phyloP scores from a whole-genome alignment of 2,888 invertebrate species.

The Ornithoptera priamus region DNA sequence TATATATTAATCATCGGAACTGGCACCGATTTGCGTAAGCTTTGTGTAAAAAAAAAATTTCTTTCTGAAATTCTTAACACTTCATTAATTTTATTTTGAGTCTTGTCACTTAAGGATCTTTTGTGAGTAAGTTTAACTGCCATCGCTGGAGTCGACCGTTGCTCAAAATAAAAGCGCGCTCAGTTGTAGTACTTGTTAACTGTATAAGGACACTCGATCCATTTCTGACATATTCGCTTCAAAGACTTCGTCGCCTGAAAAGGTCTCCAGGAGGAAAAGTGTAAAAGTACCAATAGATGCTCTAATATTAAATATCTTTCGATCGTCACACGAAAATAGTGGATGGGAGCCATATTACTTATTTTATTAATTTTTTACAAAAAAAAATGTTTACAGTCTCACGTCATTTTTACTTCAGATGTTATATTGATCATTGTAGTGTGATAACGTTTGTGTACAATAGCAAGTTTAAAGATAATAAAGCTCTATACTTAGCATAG shows the following conservation, averaged over 20 bases:
- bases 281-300: conserved; percentile 11
- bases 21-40: conserved; percentile 6
- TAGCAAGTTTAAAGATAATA: conserved; percentile 13
- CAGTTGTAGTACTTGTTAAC: conserved; percentile 20
- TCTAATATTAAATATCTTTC: conserved; percentile 15
- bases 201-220: conserved; percentile 13
- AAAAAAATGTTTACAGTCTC: conserved; percentile 20
- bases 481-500: conserved; percentile 1
- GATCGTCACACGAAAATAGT: conserved; percentile 8
- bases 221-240: conserved; percentile 17
- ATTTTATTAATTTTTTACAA: conserved; percentile 23
- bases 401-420: conserved; percentile 29
- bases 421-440: conserved; percentile 9
- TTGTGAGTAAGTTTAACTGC: conserved; percentile 23
- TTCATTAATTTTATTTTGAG: conserved; percentile 25
- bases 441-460: conserved; percentile 16
- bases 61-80: conserved; percentile 4
- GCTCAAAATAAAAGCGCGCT: conserved; percentile 22
- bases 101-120: conserved; percentile 24
- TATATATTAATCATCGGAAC: background rate
- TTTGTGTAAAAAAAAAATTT: conserved; percentile 8
- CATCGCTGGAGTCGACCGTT: conserved; percentile 8
- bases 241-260: conserved; percentile 8
- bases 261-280: background rate
- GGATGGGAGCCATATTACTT: conserved; percentile 11